These are phyloP conservation scores for Fissipunctia ypsillon DNA, from an alignment of 2,888 invertebrate genomes.

Conservation along the genomic window DNA sequence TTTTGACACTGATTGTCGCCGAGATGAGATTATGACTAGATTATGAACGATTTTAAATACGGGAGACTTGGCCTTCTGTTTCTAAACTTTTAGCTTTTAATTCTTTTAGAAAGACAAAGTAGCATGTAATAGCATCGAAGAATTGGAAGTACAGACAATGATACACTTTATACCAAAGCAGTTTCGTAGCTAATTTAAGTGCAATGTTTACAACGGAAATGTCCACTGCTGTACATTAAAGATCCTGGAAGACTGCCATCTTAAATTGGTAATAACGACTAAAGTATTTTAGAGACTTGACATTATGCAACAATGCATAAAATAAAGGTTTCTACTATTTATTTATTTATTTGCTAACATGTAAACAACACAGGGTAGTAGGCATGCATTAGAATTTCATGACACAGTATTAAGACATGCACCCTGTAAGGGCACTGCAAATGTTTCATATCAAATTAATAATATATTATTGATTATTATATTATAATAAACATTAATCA, in stretches of 20 bases:
- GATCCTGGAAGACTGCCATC: conserved; percentile 21
- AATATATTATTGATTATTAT: no score
- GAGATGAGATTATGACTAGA: not conserved
- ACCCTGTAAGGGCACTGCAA: no score
- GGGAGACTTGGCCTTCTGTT: not conserved
- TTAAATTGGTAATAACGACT: conserved; percentile 1
- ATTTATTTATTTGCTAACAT: no score
- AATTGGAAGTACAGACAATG: not conserved
- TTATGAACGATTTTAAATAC: not conserved
- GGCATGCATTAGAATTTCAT: no score
- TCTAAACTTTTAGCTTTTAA: not conserved
- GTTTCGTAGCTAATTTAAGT: conserved; percentile 3
- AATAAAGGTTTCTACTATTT: no score
- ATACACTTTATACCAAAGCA: not conserved
- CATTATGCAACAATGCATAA: no score
- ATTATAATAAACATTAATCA: no score
- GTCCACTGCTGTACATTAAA: not conserved
- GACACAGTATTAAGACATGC: no score
- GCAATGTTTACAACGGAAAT: conserved; percentile 7
- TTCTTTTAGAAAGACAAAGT: conserved; percentile 10
- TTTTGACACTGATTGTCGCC: not conserved
- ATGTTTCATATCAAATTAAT: no score
- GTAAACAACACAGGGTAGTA: no score
- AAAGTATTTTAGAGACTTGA: conserved; percentile 2
- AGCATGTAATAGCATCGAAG: not conserved